Percentiles rank a stretch among this genome's conserved stretches.
phyloP scores from a whole-genome alignment of 2,888 invertebrate species.

The Aquatica leii region DNA sequence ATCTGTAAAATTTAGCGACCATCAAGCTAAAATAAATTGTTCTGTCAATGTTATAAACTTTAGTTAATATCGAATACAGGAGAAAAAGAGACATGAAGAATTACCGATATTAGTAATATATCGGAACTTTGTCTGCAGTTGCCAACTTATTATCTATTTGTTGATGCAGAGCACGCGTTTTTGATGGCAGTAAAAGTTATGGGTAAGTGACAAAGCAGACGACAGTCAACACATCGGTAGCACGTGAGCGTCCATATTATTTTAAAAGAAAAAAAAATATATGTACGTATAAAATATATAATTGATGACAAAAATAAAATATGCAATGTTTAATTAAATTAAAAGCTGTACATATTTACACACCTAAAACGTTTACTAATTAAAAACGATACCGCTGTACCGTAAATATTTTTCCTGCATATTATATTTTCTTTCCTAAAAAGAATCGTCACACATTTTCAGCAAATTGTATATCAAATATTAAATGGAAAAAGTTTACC shows the following conservation, averaged over 20 bases:
- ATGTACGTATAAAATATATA: no score
- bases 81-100: constrained; percentile 38
- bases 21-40: constrained; percentile 15
- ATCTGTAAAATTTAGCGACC: no score
- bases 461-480: constrained; percentile 11
- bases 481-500: constrained; percentile 10
- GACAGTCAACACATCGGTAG: constrained; percentile 52
- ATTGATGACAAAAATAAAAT: not conserved
- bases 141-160: constrained; percentile 51
- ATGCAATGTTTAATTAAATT: no score
- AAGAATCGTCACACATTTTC: constrained; percentile 2
- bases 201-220: constrained; percentile 50
- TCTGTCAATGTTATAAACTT: constrained; percentile 31
- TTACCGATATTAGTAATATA: constrained; percentile 48
- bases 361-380: no score
- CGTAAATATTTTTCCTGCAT: not conserved
- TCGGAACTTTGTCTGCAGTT: constrained; percentile 44
- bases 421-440: not conserved
- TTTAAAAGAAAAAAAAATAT: constrained; percentile 22
- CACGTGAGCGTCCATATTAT: constrained; percentile 45
- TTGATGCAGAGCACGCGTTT: constrained; percentile 51
- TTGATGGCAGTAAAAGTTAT: constrained; percentile 53
- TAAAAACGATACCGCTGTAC: no score
- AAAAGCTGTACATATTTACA: no score
- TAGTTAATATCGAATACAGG: constrained; percentile 33